phyloP scores from a whole-genome alignment of 2,797 vertebrate species.

The Clarias laeviceps region DNA sequence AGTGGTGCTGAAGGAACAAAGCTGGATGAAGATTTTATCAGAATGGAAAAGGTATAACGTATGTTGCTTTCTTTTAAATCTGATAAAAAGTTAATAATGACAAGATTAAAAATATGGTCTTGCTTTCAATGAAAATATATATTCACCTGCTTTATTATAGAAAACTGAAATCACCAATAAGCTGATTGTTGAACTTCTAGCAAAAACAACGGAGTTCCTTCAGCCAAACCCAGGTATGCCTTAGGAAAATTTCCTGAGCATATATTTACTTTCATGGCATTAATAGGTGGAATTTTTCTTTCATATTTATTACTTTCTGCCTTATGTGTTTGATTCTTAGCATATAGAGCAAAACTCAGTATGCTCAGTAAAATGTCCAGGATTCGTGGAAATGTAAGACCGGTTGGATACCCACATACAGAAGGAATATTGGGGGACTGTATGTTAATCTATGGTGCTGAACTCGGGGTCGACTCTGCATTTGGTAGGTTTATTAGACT shows the following conservation, averaged over 20 bases:
- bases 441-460: slow-evolving; percentile 81
- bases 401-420: slow-evolving; percentile 82
- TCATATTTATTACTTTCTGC: not conserved
- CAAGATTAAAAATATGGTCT: not conserved
- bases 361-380: slow-evolving; percentile 84
- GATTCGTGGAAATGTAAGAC: slow-evolving; percentile 81
- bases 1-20: slow-evolving; percentile 85
- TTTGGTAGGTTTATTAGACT: slow-evolving; percentile 76
- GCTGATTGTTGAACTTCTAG: slow-evolving; percentile 80
- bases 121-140: not conserved
- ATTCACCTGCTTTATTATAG: slow-evolving; percentile 62
- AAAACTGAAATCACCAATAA: slow-evolving; percentile 82
- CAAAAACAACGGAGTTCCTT: slow-evolving; percentile 83
- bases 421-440: slow-evolving; percentile 84
- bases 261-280: not conserved
- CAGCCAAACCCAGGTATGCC: slow-evolving; percentile 86
- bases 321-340: slow-evolving; percentile 59
- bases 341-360: slow-evolving; percentile 82
- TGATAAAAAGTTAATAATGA: not conserved
- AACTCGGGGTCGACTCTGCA: slow-evolving; percentile 79
- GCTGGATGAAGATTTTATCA: slow-evolving; percentile 83
- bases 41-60: slow-evolving; percentile 83
- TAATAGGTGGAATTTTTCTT: not conserved
- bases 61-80: slow-evolving; percentile 12
- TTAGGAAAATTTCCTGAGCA: not conserved